These are phyloP conservation scores for Centropyge bicolor DNA, from an alignment of 2,797 vertebrate genomes.

Conservation along the genomic window DNA sequence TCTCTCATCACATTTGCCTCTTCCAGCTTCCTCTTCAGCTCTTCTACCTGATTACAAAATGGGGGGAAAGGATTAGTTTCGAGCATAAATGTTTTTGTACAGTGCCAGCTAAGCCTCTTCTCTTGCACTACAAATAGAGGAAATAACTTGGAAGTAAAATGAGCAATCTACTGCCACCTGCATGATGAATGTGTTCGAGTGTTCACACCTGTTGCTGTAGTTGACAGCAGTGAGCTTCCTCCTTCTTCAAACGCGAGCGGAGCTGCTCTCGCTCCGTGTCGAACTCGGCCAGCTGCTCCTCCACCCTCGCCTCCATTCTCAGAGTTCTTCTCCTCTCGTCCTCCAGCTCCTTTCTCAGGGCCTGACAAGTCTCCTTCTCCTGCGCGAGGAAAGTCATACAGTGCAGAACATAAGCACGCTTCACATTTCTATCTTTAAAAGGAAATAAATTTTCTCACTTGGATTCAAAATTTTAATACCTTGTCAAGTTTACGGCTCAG, in stretches of 20 bases:
- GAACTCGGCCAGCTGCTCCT: conserved; percentile 96
- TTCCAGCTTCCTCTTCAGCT: conserved; percentile 87
- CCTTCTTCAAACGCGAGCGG: conserved; percentile 92
- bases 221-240: conserved; percentile 91
- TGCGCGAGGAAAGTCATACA: conserved; percentile 24
- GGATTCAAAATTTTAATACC: conserved; percentile 46
- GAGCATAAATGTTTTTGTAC: neutral
- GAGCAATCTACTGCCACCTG: neutral
- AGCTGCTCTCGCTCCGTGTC: conserved; percentile 96
- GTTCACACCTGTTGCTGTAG: conserved; percentile 88
- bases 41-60: conserved; percentile 84
- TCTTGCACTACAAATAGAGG: neutral
- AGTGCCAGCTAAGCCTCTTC: neutral
- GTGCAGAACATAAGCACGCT: neutral
- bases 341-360: conserved; percentile 89
- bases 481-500: conserved; percentile 89
- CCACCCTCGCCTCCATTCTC: conserved; percentile 95
- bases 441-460: neutral
- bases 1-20: conserved; percentile 72
- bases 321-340: conserved; percentile 89
- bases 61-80: neutral
- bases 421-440: neutral
- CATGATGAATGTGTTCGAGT: neutral
- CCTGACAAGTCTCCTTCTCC: conserved; percentile 88
- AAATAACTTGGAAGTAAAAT: neutral